These are phyloP conservation scores for Himalopsyche kuldschensis DNA, from an alignment of 2,888 invertebrate genomes.

Conservation along the genomic window DNA sequence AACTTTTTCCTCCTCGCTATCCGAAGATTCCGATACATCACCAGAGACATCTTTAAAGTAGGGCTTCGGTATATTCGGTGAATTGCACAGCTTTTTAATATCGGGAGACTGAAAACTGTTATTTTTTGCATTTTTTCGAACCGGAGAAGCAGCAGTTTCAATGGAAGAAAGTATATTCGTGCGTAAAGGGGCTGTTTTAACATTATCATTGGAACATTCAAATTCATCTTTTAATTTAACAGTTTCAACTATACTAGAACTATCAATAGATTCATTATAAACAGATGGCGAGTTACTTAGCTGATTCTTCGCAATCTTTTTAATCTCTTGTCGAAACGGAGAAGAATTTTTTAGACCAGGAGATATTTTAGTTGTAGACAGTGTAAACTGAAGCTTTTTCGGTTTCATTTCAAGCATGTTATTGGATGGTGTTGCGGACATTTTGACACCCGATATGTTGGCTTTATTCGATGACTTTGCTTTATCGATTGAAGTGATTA, in stretches of 20 bases:
- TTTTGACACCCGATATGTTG: neutral
- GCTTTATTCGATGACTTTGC: neutral
- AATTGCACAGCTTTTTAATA: neutral
- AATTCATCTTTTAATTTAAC: neutral
- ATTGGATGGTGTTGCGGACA: neutral
- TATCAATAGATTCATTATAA: neutral
- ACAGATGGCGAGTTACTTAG: neutral
- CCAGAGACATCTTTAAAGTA: too few species aligned
- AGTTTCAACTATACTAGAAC: neutral
- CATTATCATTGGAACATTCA: neutral
- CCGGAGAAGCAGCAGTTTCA: too few species aligned
- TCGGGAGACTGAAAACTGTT: neutral
- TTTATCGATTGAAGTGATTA: neutral
- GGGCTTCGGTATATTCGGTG: neutral
- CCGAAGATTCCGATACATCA: neutral
- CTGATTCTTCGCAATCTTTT: neutral
- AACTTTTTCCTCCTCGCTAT: neutral
- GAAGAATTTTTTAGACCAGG: neutral
- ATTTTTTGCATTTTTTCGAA: too few species aligned
- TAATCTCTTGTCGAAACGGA: neutral
- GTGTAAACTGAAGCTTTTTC: neutral
- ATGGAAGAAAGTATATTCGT: too few species aligned
- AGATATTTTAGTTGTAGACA: neutral
- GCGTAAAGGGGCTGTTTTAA: neutral
- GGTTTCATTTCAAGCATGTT: neutral